phyloP scores from a whole-genome alignment of 1,140 invertebrate species.

The Drosophila kanapiae region DNA sequence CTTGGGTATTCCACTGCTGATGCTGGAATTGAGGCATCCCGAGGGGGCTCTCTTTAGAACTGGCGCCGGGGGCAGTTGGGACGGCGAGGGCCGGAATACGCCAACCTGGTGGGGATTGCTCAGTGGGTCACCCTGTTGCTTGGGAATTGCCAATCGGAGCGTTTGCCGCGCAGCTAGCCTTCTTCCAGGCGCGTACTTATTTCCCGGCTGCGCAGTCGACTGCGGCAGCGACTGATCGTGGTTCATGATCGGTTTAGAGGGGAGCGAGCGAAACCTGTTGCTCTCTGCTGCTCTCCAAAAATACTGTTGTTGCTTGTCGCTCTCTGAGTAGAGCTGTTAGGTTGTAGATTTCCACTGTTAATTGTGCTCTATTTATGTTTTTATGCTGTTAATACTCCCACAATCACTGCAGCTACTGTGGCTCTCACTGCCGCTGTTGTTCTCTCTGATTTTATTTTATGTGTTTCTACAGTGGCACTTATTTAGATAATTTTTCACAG shows the following conservation, averaged over 20 bases:
- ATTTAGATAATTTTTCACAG: neutral
- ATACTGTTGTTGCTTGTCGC: neutral
- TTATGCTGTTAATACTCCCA: slow-evolving; percentile 7
- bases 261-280: slow-evolving; percentile 12
- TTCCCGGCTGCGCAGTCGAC: slow-evolving; percentile 32
- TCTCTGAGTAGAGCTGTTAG: neutral
- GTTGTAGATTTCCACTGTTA: neutral
- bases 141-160: slow-evolving; percentile 79
- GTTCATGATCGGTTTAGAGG: slow-evolving; percentile 52
- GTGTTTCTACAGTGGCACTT: neutral
- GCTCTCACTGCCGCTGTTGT: neutral
- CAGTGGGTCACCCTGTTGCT: slow-evolving; percentile 68
- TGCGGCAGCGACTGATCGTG: slow-evolving; percentile 31
- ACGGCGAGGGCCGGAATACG: slow-evolving; percentile 72
- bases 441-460: neutral
- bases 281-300: slow-evolving; percentile 9
- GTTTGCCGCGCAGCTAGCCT: slow-evolving; percentile 81
- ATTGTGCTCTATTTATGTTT: neutral
- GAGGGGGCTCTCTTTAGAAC: slow-evolving; percentile 61
- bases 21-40: slow-evolving; percentile 4
- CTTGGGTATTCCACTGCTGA: slow-evolving; percentile 63
- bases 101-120: slow-evolving; percentile 32
- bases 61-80: slow-evolving; percentile 78
- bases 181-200: slow-evolving; percentile 84
- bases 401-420: neutral